Percentiles rank a stretch among this genome's conserved stretches.
Conservation (phyloP, 2,113 vertebrate genomes). For the Hiodon tergisus region DNA sequence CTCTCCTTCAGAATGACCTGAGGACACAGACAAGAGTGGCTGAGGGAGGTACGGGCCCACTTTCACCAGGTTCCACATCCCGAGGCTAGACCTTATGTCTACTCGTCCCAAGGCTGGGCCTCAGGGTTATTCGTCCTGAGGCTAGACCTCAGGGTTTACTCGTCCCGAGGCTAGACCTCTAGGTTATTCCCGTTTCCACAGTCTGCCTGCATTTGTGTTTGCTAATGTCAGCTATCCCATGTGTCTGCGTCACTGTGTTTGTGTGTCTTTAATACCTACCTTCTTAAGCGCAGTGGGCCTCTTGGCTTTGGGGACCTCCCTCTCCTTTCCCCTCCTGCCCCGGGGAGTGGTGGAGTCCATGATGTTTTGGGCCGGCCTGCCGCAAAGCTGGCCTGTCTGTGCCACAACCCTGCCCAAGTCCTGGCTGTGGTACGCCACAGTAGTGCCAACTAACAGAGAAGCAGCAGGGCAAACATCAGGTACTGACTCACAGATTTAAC, state of each 20-base stretch:
- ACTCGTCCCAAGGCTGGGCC: no score
- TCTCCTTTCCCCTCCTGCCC: slow-evolving; percentile 88
- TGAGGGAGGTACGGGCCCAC: neutral
- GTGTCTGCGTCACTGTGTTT: no score
- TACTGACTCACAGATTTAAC: neutral
- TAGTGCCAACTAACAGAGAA: slow-evolving; percentile 71
- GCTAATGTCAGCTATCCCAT: no score
- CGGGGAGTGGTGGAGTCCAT: slow-evolving; percentile 85
- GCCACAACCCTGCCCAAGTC: slow-evolving; percentile 64
- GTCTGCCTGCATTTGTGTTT: no score
- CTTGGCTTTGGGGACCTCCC: slow-evolving; percentile 91
- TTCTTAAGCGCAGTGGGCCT: slow-evolving; percentile 96
- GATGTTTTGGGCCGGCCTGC: slow-evolving; percentile 68
- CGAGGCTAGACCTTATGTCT: no score
- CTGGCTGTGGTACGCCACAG: slow-evolving; percentile 76
- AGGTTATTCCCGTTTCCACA: no score
- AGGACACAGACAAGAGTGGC: slow-evolving; percentile 28
- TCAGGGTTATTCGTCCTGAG: no score
- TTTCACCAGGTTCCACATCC: neutral
- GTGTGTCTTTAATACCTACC: slow-evolving; percentile 53
- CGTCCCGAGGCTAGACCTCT: no score
- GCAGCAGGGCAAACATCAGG: slow-evolving; percentile 34
- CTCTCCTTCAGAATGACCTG: slow-evolving; percentile 97
- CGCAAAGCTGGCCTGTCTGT: slow-evolving; percentile 64
- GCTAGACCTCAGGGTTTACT: no score